These are phyloP conservation scores for Ceratina calcarata DNA, from an alignment of 1,140 invertebrate genomes.

Conservation along the genomic window DNA sequence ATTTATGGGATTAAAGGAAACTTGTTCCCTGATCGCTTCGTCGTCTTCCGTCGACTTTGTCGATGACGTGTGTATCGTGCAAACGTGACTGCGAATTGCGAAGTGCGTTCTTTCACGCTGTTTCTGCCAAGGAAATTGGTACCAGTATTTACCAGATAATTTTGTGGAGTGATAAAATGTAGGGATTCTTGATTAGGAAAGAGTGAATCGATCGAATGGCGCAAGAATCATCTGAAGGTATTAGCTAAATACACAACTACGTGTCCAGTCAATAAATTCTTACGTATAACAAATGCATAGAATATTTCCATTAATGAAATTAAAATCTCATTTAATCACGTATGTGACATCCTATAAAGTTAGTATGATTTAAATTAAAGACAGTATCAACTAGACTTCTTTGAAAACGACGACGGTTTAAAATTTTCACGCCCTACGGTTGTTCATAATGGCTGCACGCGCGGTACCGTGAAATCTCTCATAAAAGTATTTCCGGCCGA, in stretches of 20 bases:
- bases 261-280: too few relatives aligned
- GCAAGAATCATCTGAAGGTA: too few relatives aligned
- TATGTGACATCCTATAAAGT: too few relatives aligned
- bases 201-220: too few relatives aligned
- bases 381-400: background rate
- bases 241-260: too few relatives aligned
- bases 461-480: background rate
- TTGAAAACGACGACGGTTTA: background rate
- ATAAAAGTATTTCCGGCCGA: constrained; percentile 47
- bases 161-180: too few relatives aligned
- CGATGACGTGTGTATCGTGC: background rate
- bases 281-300: too few relatives aligned
- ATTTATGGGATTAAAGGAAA: constrained; percentile 45
- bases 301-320: too few relatives aligned
- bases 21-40: constrained; percentile 1
- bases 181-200: too few relatives aligned
- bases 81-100: background rate
- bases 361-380: background rate
- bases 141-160: too few relatives aligned
- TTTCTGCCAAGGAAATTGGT: constrained; percentile 14
- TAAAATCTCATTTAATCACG: too few relatives aligned
- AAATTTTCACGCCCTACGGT: background rate
- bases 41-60: background rate
- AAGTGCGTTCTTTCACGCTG: background rate
- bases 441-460: background rate